These are phyloP conservation scores for Montipora efflorescens DNA, from an alignment of 64 coral and sea anemone genomes.

Conservation along the genomic window DNA sequence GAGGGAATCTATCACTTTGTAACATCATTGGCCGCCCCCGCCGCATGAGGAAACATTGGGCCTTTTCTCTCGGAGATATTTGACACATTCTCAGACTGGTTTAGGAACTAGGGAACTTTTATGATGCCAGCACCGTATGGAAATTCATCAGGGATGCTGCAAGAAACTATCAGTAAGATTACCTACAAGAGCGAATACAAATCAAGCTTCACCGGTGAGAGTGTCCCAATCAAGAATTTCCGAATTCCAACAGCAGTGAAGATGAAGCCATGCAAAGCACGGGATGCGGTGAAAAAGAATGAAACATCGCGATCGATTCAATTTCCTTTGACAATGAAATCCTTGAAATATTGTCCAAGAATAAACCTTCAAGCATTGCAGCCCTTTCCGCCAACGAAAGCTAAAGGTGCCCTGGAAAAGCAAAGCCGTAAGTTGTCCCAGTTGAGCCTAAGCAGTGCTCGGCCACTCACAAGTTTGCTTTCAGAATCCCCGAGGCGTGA, in stretches of 20 bases:
- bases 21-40: too few species aligned
- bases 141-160: slow-evolving; percentile 49
- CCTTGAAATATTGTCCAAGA: not conserved
- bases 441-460: not conserved
- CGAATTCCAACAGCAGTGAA: slow-evolving; percentile 53
- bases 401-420: slow-evolving; percentile 64
- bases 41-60: too few species aligned
- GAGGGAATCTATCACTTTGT: too few species aligned
- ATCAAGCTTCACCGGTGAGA: slow-evolving; percentile 62
- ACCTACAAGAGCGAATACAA: slow-evolving; percentile 84
- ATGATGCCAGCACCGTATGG: slow-evolving; percentile 59
- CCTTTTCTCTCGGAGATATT: too few species aligned
- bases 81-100: not conserved
- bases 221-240: slow-evolving; percentile 66
- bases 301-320: slow-evolving; percentile 74
- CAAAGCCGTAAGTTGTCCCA: slow-evolving; percentile 23
- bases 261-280: slow-evolving; percentile 32
- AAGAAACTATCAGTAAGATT: slow-evolving; percentile 78
- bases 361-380: slow-evolving; percentile 87
- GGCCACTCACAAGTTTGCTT: slow-evolving; percentile 14
- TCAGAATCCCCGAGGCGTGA: slow-evolving; percentile 5
- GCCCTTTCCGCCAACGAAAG: slow-evolving; percentile 47
- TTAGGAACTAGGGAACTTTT: not conserved
- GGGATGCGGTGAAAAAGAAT: slow-evolving; percentile 67
- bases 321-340: slow-evolving; percentile 37